Conservation (phyloP, 2,888 invertebrate species). For the Phragmatobia fuliginosa region DNA sequence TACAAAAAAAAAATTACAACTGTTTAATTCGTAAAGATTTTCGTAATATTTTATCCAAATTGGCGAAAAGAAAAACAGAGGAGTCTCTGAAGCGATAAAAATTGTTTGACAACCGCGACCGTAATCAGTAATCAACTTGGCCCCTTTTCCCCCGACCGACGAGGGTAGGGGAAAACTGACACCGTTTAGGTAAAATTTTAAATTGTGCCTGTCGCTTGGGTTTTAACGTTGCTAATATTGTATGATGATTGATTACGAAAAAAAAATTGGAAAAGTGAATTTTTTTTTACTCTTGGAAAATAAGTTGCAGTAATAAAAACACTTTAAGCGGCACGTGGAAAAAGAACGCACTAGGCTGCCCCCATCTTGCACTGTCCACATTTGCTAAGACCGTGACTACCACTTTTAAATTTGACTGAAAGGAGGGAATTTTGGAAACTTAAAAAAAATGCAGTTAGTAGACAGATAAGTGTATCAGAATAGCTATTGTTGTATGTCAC, state of each 20-base stretch:
- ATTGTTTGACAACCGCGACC: conserved; percentile 41
- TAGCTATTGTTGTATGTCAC: not conserved
- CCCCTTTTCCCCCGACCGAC: conserved; percentile 34
- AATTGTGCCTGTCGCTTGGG: conserved; percentile 26
- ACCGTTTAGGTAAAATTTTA: conserved; percentile 30
- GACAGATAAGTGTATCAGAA: not conserved
- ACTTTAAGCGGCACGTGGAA: too few species aligned
- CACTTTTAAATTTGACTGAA: too few species aligned
- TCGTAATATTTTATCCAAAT: conserved; percentile 14
- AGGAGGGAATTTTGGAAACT: too few species aligned
- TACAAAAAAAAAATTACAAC: too few species aligned
- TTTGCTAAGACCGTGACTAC: too few species aligned
- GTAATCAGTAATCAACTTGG: conserved; percentile 59
- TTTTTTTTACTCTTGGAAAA: not conserved
- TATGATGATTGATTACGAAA: not conserved
- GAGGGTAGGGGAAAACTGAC: conserved; percentile 35
- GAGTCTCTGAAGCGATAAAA: conserved; percentile 25
- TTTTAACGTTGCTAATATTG: not conserved
- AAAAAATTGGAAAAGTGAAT: not conserved
- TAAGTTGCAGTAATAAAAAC: too few species aligned
- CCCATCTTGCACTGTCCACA: too few species aligned
- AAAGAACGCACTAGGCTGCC: too few species aligned
- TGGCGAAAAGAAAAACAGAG: conserved; percentile 6
- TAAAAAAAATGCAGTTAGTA: too few species aligned
- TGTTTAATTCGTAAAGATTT: conserved; percentile 10